A percentile compares a stretch with the other conserved stretches of the same genome.
These are phyloP conservation scores for Drosophila ambigua DNA, from an alignment of 1,140 invertebrate genomes.

Conservation along the genomic window DNA sequence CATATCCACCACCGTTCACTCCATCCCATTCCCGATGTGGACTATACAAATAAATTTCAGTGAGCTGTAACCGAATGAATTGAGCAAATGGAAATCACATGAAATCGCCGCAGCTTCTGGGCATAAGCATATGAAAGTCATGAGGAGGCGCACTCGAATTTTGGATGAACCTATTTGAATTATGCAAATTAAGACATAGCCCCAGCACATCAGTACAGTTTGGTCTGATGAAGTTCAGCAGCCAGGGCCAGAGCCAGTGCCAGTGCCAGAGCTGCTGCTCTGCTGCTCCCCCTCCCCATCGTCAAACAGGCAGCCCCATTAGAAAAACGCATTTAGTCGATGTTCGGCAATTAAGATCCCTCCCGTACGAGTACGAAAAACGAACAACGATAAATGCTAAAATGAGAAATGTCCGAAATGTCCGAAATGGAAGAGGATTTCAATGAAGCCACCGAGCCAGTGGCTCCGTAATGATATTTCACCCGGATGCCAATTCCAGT, in stretches of 20 bases:
- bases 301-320: constrained; percentile 8
- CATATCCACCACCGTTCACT: constrained; percentile 2
- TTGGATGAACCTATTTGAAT: background rate
- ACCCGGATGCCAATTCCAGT: constrained; percentile 24
- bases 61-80: constrained; percentile 36
- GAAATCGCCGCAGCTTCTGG: constrained; percentile 16
- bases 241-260: constrained; percentile 4
- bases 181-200: no score
- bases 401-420: constrained; percentile 46
- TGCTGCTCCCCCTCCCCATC: constrained; percentile 21
- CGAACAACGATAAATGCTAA: constrained; percentile 53
- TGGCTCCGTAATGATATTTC: constrained; percentile 53
- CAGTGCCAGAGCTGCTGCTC: constrained; percentile 8
- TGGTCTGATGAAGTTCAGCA: background rate
- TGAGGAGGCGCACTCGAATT: constrained; percentile 35
- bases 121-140: constrained; percentile 49
- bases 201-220: no score
- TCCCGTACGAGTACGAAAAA: constrained; percentile 20
- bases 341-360: constrained; percentile 50
- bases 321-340: constrained; percentile 47
- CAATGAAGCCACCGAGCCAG: constrained; percentile 27
- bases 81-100: constrained; percentile 52
- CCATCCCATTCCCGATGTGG: constrained; percentile 30
- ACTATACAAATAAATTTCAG: constrained; percentile 66
- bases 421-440: constrained; percentile 20